Evolutionary conservation across 2,797 vertebrate species (phyloP).

Genomic region (Molossus alvarezi): DNA sequence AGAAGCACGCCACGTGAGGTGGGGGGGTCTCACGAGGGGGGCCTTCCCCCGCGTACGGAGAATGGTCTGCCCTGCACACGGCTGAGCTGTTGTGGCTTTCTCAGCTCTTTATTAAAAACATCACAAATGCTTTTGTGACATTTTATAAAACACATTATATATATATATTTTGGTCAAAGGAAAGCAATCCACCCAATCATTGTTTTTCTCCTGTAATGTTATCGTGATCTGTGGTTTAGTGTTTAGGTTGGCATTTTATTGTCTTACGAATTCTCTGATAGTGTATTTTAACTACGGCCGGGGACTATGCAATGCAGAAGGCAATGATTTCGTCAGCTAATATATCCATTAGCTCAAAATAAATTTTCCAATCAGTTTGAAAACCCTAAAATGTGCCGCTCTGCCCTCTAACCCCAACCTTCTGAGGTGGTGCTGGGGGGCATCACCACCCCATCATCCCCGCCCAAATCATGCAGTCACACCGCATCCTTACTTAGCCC

Average conservation of each 20-base stretch:
- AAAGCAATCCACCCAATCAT: background rate
- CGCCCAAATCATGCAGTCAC: background rate
- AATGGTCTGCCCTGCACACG: background rate
- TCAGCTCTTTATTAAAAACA: background rate
- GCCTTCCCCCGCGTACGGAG: background rate
- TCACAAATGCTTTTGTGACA: slow-evolving; percentile 5
- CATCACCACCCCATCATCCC: fast-evolving
- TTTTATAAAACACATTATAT: background rate
- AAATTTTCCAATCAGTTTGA: background rate
- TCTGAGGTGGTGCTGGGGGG: fast-evolving
- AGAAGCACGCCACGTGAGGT: fast-evolving
- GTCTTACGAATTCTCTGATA: background rate
- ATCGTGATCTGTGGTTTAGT: background rate
- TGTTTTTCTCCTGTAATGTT: background rate
- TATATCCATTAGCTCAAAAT: background rate
- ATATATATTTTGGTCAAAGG: background rate
- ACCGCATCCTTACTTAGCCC: slow-evolving; percentile 93
- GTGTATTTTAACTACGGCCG: background rate
- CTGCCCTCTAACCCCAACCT: background rate
- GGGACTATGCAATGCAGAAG: background rate
- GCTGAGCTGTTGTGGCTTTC: background rate
- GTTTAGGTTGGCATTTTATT: background rate
- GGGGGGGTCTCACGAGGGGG: fast-evolving
- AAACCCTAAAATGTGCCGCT: background rate
- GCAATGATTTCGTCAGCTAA: background rate